Evolutionary conservation across 2,113 vertebrate genomes (phyloP).

Genomic region (Hemibagrus wyckioides): DNA sequence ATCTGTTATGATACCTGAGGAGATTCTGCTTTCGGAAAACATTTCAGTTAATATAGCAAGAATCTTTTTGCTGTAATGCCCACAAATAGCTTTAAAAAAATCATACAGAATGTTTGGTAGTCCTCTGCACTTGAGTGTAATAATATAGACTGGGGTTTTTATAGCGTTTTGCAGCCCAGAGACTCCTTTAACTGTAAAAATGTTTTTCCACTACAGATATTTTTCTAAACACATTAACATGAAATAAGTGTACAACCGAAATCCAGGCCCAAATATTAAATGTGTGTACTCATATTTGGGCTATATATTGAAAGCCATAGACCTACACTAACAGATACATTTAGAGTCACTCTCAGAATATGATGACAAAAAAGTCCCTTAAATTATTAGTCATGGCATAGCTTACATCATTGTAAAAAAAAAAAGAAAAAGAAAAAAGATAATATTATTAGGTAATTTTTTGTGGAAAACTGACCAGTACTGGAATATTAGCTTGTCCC

Average conservation of each 20-base stretch:
- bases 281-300: background rate
- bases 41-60: background rate
- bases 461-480: background rate
- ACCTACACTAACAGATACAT: background rate
- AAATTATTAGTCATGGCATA: background rate
- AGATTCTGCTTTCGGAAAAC: background rate
- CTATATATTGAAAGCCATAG: background rate
- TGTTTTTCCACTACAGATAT: background rate
- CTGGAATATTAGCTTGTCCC: background rate
- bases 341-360: background rate
- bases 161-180: background rate
- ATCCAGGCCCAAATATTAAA: background rate
- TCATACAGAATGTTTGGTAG: background rate
- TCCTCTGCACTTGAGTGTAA: background rate
- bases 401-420: background rate
- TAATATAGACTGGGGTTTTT: background rate
- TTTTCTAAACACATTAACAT: background rate
- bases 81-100: background rate
- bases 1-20: constrained; percentile 8
- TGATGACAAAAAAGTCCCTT: background rate
- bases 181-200: background rate
- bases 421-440: background rate
- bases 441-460: background rate
- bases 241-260: background rate
- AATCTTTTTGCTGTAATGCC: background rate